Conservation (phyloP, 2,888 invertebrate species). For the Silvanus unidentatus region DNA sequence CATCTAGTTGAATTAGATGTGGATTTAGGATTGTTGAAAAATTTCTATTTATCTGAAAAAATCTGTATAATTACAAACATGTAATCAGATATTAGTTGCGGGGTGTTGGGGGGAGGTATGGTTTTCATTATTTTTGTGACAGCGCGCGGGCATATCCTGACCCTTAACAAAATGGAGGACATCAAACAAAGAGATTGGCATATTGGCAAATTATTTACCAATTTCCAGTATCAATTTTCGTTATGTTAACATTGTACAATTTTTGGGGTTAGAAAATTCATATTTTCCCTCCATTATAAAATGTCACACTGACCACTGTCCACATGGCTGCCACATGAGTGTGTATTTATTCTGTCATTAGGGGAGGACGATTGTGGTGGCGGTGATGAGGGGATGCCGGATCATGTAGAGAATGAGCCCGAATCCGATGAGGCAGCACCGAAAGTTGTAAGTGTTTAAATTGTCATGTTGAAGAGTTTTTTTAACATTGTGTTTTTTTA, state of each 20-base stretch:
- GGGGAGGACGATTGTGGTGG: slow-evolving; percentile 49
- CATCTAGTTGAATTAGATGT: background rate
- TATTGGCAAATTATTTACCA: slow-evolving; percentile 46
- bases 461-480: background rate
- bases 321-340: slow-evolving; percentile 36
- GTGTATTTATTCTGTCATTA: slow-evolving; percentile 23
- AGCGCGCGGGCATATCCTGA: slow-evolving; percentile 62
- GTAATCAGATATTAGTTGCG: slow-evolving; percentile 38
- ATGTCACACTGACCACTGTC: slow-evolving; percentile 39
- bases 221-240: slow-evolving; percentile 16
- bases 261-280: slow-evolving; percentile 41
- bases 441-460: slow-evolving; percentile 49
- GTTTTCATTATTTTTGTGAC: slow-evolving; percentile 52
- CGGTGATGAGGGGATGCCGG: slow-evolving; percentile 60
- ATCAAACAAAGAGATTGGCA: slow-evolving; percentile 71
- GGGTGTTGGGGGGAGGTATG: slow-evolving; percentile 40
- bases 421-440: slow-evolving; percentile 67
- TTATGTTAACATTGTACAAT: slow-evolving; percentile 13
- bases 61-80: slow-evolving; percentile 34
- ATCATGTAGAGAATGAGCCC: slow-evolving; percentile 63
- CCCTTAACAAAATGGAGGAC: slow-evolving; percentile 75
- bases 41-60: slow-evolving; percentile 17
- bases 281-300: slow-evolving; percentile 43
- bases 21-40: too few species aligned
- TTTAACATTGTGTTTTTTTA: slow-evolving; percentile 30